These are phyloP conservation scores for Lagothrix lagotricha DNA, from an alignment of 2,797 vertebrate genomes.

Conservation along the genomic window DNA sequence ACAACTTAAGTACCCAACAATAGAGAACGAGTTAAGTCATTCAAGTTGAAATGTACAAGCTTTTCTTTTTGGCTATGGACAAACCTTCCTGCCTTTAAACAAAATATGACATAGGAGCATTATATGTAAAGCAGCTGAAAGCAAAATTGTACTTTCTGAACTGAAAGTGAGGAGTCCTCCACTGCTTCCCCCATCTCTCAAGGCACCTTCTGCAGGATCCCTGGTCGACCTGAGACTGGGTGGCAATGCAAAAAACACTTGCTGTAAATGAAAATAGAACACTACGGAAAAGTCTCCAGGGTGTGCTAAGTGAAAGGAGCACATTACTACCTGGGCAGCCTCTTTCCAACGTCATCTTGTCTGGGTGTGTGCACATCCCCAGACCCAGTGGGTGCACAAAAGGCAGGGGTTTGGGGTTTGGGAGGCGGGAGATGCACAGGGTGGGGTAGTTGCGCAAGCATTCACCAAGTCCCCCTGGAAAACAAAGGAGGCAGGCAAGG, in stretches of 20 bases:
- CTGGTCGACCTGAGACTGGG: background rate
- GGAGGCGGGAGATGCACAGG: background rate
- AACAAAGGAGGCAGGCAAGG: background rate
- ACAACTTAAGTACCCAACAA: background rate
- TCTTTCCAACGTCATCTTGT: background rate
- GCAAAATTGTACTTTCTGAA: background rate
- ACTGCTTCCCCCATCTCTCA: background rate
- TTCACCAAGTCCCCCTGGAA: background rate
- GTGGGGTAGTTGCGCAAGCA: background rate
- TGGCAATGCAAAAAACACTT: background rate
- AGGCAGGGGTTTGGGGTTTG: background rate
- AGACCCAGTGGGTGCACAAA: too few relatives aligned
- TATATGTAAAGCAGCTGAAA: background rate
- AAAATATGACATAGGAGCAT: background rate
- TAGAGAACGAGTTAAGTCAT: background rate
- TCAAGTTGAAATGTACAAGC: background rate
- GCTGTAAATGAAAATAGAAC: background rate
- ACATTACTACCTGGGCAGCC: background rate
- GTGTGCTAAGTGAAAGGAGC: background rate
- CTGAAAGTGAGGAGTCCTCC: background rate
- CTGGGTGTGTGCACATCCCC: background rate
- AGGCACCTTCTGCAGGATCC: background rate
- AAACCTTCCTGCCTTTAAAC: background rate
- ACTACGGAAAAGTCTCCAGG: background rate
- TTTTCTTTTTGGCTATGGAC: background rate